Percentiles rank a stretch among this genome's conserved stretches.
Conservation (phyloP, 2,888 invertebrate genomes). For the Amphimallon solstitiale region DNA sequence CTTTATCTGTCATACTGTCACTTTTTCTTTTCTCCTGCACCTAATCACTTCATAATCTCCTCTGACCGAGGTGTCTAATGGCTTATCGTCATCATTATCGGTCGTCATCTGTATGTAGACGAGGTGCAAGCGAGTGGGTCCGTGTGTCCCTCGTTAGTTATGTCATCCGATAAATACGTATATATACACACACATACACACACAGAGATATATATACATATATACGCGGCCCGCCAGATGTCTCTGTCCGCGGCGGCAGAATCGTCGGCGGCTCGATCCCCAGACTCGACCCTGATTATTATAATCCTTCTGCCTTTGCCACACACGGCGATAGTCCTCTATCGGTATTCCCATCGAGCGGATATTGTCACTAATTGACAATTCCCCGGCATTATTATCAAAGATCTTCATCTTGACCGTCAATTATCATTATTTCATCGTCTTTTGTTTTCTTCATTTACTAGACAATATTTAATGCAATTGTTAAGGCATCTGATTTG, state of each 20-base stretch:
- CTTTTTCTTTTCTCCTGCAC: slow-evolving; percentile 10
- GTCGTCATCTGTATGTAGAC: background rate
- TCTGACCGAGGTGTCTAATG: slow-evolving; percentile 19
- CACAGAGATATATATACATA: no score
- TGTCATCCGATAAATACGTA: slow-evolving; percentile 45
- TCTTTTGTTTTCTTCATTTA: background rate
- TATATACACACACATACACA: no score
- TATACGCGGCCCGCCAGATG: slow-evolving; percentile 43
- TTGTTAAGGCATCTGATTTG: no score
- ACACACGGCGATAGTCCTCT: slow-evolving; percentile 58
- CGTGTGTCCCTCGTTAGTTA: slow-evolving; percentile 41
- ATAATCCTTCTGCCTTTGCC: slow-evolving; percentile 56
- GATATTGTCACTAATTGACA: slow-evolving; percentile 47
- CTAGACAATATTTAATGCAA: no score
- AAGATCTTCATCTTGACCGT: slow-evolving; percentile 28
- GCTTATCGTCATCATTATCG: slow-evolving; percentile 26
- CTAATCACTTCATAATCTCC: slow-evolving; percentile 29
- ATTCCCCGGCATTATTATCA: slow-evolving; percentile 20
- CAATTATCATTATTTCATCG: slow-evolving; percentile 21
- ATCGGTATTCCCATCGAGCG: slow-evolving; percentile 52
- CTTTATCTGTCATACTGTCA: slow-evolving; percentile 15
- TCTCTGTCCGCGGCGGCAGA: slow-evolving; percentile 25
- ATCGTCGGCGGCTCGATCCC: slow-evolving; percentile 16
- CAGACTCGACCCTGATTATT: slow-evolving; percentile 58
- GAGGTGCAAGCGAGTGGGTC: slow-evolving; percentile 13